These are phyloP conservation scores for Chrysotoxum bicinctum DNA, from an alignment of 2,888 invertebrate species.

Conservation along the genomic window DNA sequence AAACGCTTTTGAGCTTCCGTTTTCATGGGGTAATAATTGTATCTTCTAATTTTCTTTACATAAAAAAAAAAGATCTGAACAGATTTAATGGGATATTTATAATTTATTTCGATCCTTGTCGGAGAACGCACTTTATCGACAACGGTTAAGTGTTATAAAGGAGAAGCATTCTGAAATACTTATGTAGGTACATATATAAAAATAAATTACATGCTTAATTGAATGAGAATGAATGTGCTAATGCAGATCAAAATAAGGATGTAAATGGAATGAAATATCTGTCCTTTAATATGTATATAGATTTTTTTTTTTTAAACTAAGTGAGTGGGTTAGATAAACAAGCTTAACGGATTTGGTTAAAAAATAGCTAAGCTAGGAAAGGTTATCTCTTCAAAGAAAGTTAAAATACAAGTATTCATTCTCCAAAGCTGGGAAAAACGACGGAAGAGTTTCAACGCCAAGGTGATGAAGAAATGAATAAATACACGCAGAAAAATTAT, in stretches of 20 bases:
- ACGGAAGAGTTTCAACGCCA: too few relatives aligned
- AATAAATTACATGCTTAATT: slow-evolving; percentile 25
- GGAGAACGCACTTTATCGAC: not conserved
- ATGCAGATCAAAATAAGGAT: not conserved
- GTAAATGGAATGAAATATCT: not conserved
- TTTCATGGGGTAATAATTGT: slow-evolving; percentile 17
- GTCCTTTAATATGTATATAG: too few relatives aligned
- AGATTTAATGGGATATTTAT: slow-evolving; percentile 24
- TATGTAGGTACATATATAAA: too few relatives aligned
- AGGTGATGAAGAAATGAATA: too few relatives aligned
- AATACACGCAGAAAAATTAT: too few relatives aligned
- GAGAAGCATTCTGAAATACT: not conserved
- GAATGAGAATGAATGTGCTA: slow-evolving; percentile 17
- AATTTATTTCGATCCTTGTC: slow-evolving; percentile 8
- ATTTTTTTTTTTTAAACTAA: not conserved
- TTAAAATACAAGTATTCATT: too few relatives aligned
- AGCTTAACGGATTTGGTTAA: too few relatives aligned
- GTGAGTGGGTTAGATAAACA: too few relatives aligned
- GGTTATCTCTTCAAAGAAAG: too few relatives aligned
- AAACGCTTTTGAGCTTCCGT: slow-evolving; percentile 14
- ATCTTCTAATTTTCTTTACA: slow-evolving; percentile 3
- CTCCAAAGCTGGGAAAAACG: too few relatives aligned
- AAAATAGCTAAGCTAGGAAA: too few relatives aligned
- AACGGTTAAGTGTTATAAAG: slow-evolving; percentile 13
- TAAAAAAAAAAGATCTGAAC: slow-evolving; percentile 2